These are phyloP conservation scores for Folsomia manolachei DNA, from an alignment of 2,888 invertebrate genomes.

Conservation along the genomic window DNA sequence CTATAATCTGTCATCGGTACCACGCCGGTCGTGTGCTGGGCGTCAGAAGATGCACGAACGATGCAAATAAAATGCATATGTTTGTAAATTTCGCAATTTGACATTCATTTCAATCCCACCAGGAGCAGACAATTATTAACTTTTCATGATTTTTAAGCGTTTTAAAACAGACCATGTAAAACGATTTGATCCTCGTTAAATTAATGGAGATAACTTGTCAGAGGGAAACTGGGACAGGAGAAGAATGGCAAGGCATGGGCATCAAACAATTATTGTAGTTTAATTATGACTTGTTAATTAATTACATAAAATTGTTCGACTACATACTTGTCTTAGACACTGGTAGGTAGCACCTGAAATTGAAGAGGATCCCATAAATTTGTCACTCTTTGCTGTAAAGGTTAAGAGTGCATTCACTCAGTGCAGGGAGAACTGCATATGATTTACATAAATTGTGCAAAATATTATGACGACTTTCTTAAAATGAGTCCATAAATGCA, in stretches of 20 bases:
- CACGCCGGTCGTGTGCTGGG: background rate
- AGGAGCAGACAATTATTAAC: too few relatives aligned
- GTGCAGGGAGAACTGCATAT: background rate
- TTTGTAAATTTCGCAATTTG: background rate
- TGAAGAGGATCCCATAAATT: background rate
- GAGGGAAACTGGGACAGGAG: background rate
- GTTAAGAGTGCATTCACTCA: background rate
- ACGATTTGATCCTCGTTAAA: background rate
- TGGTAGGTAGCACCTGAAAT: background rate
- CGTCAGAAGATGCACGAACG: background rate
- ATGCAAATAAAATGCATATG: too few relatives aligned
- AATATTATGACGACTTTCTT: background rate
- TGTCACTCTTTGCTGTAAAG: background rate
- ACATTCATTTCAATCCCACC: background rate
- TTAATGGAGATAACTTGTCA: background rate
- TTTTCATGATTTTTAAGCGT: background rate
- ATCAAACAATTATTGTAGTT: too few relatives aligned
- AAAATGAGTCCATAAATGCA: too few relatives aligned
- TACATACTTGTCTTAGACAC: too few relatives aligned
- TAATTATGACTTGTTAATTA: too few relatives aligned
- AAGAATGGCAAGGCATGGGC: background rate
- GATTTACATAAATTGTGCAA: background rate
- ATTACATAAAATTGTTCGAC: background rate
- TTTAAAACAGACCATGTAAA: background rate
- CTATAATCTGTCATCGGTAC: too few relatives aligned